phyloP scores from a whole-genome alignment of 1,140 invertebrate genomes.

The Drosophila kepulauana region DNA sequence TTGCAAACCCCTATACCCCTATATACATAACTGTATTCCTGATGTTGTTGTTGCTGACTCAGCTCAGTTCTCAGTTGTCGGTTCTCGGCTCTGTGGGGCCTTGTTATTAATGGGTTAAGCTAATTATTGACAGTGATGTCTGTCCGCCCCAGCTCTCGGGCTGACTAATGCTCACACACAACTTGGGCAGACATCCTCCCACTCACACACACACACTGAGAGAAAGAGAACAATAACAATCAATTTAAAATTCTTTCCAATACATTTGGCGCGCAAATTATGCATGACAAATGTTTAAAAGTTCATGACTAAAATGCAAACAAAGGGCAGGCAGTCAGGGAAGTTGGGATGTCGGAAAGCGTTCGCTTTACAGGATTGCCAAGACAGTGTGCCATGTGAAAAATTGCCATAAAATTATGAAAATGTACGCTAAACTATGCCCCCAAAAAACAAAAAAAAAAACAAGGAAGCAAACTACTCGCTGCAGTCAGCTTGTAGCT shows the following conservation, averaged over 20 bases:
- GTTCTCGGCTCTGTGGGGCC: not conserved
- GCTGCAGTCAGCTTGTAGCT: slow-evolving; percentile 5
- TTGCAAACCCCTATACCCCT: not conserved
- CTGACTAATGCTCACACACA: slow-evolving; percentile 57
- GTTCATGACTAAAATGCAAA: slow-evolving; percentile 83
- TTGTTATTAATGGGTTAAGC: slow-evolving; percentile 81
- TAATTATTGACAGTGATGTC: slow-evolving; percentile 77
- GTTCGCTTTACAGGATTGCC: slow-evolving; percentile 34
- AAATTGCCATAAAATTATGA: slow-evolving; percentile 83
- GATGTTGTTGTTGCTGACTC: slow-evolving; percentile 53
- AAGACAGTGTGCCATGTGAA: slow-evolving; percentile 65
- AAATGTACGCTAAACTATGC: slow-evolving; percentile 76
- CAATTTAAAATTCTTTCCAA: slow-evolving; percentile 83
- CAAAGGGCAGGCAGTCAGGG: slow-evolving; percentile 46
- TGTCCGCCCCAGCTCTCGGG: not conserved
- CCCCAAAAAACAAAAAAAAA: not conserved
- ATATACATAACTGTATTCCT: not conserved
- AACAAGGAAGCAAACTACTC: slow-evolving; percentile 11
- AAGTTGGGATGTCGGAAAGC: not conserved
- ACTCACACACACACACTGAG: too few relatives aligned
- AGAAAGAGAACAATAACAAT: slow-evolving; percentile 63
- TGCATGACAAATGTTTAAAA: slow-evolving; percentile 83
- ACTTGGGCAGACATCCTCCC: not conserved
- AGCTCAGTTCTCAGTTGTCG: slow-evolving; percentile 18
- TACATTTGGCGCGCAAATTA: slow-evolving; percentile 81